phyloP scores from a whole-genome alignment of 2,888 invertebrate species.

The Apantesis nais region DNA sequence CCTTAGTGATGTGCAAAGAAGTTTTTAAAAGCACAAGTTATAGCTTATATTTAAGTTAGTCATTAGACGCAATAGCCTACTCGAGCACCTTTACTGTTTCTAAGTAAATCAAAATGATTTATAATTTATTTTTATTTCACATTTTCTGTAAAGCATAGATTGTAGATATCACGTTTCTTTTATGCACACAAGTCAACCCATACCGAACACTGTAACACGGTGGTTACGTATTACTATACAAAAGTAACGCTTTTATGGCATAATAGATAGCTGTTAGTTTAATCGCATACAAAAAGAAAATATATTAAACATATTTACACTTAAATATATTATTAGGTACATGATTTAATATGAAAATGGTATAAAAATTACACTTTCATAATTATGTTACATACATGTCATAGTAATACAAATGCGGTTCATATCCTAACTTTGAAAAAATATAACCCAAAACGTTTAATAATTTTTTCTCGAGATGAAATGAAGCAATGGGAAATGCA shows the following conservation, averaged over 20 bases:
- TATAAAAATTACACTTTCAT: slow-evolving; percentile 85
- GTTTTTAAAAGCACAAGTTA: no score
- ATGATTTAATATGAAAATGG: slow-evolving; percentile 84
- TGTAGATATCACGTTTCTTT: slow-evolving; percentile 85
- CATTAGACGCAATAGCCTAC: no score
- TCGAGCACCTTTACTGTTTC: no score
- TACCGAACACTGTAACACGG: slow-evolving; percentile 76
- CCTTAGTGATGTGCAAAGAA: no score
- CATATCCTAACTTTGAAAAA: slow-evolving; percentile 80
- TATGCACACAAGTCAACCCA: slow-evolving; percentile 84
- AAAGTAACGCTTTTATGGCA: slow-evolving; percentile 76
- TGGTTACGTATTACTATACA: slow-evolving; percentile 79
- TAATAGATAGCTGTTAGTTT: slow-evolving; percentile 80
- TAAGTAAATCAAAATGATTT: no score
- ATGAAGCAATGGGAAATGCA: no score
- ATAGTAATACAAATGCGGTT: slow-evolving; percentile 81
- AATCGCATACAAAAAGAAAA: slow-evolving; percentile 80
- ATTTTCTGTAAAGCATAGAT: slow-evolving; percentile 84
- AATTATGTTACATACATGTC: slow-evolving; percentile 71
- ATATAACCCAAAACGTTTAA: no score
- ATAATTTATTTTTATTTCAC: slow-evolving; percentile 84
- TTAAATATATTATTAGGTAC: slow-evolving; percentile 82
- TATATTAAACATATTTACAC: slow-evolving; percentile 83
- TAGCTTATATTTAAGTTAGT: no score
- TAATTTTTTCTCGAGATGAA: no score